Conservation (phyloP, 2,113 vertebrate genomes). For the Loxodonta africana region DNA sequence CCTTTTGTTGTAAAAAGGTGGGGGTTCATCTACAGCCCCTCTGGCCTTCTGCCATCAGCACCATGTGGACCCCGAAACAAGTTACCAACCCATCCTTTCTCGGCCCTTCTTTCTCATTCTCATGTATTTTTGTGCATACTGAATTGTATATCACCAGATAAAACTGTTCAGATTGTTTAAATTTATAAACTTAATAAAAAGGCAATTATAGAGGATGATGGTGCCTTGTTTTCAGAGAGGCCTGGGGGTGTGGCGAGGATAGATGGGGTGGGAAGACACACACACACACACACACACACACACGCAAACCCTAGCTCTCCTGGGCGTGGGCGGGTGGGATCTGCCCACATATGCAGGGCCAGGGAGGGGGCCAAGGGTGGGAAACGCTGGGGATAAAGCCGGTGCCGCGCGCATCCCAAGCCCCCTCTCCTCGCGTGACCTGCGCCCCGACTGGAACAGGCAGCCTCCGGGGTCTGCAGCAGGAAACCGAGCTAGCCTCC, state of each 20-base stretch:
- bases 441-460: background rate
- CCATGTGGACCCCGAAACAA: slow-evolving; percentile 93
- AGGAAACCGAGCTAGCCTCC: slow-evolving; percentile 37
- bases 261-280: background rate
- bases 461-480: slow-evolving; percentile 42
- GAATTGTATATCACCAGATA: slow-evolving; percentile 96
- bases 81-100: slow-evolving; percentile 87
- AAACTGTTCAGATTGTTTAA: slow-evolving; percentile 97
- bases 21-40: slow-evolving; percentile 84
- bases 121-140: slow-evolving; percentile 95
- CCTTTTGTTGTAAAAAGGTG: slow-evolving; percentile 99
- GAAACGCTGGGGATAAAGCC: background rate
- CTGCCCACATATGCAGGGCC: slow-evolving; percentile 57
- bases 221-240: slow-evolving; percentile 20
- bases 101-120: slow-evolving; percentile 88
- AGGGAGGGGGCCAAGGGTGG: background rate
- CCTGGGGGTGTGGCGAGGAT: background rate
- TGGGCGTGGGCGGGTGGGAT: background rate
- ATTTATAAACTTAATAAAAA: slow-evolving; percentile 98
- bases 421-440: background rate
- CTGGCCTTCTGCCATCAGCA: slow-evolving; percentile 89
- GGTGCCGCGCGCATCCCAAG: background rate
- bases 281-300: background rate
- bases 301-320: slow-evolving; percentile 1
- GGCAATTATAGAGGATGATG: slow-evolving; percentile 85